phyloP scores from a whole-genome alignment of 2,888 invertebrate genomes.

The Embidobia sp. region DNA sequence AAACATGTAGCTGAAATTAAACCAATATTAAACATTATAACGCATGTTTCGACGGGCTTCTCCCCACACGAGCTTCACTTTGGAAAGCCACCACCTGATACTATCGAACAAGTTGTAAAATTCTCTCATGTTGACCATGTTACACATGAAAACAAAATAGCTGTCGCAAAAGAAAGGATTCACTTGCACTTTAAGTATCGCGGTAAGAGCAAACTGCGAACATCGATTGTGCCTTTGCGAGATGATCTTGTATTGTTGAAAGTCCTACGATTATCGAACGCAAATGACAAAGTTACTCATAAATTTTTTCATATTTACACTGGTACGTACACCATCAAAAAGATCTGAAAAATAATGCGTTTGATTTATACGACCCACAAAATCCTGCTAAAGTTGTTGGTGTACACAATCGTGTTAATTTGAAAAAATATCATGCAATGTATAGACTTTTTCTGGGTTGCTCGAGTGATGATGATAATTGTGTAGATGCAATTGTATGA shows the following conservation, averaged over 20 bases:
- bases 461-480: too few relatives aligned
- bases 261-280: constrained; percentile 9
- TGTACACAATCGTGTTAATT: constrained; percentile 15
- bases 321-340: constrained; percentile 5
- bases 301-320: constrained; percentile 30
- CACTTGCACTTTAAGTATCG: constrained; percentile 4
- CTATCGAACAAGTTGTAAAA: constrained; percentile 2
- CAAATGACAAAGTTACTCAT: constrained; percentile 4
- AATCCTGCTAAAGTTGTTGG: neutral
- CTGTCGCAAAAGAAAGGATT: neutral
- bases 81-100: too few relatives aligned
- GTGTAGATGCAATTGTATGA: too few relatives aligned
- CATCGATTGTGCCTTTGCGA: neutral
- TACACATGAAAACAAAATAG: neutral
- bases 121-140: neutral
- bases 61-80: constrained; percentile 52
- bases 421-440: constrained; percentile 10
- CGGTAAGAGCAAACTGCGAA: neutral
- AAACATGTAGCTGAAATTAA: constrained; percentile 47
- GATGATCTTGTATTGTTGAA: constrained; percentile 5
- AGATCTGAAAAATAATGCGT: constrained; percentile 7
- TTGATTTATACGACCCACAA: constrained; percentile 1
- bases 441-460: too few relatives aligned
- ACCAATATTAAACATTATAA: constrained; percentile 41
- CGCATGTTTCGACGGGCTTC: constrained; percentile 43